A percentile compares a stretch with the other conserved stretches of the same genome.
phyloP scores from a whole-genome alignment of 2,797 vertebrate genomes.

The Bradypodion pumilum region DNA sequence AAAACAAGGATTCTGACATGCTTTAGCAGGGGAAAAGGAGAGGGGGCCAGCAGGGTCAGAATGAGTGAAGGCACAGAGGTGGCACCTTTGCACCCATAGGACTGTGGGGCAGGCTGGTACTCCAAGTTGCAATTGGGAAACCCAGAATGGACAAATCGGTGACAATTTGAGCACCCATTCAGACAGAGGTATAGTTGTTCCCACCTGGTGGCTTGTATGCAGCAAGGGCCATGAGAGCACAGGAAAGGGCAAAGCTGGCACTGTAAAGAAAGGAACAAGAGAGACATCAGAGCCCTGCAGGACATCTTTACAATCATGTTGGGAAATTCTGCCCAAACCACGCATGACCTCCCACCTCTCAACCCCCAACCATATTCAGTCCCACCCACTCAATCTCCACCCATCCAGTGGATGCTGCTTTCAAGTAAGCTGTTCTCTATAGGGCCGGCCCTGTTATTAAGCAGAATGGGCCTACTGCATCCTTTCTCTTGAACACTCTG shows the following conservation, averaged over 20 bases:
- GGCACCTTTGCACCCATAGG: background rate
- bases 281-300: conserved; percentile 1
- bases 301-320: background rate
- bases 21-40: background rate
- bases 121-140: background rate
- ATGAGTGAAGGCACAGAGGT: background rate
- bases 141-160: background rate
- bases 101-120: too few relatives aligned
- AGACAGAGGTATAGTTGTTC: background rate
- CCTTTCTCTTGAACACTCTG: background rate
- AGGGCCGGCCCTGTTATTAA: background rate
- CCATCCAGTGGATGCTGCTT: background rate
- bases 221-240: conserved; percentile 83
- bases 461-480: background rate
- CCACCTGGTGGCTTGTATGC: conserved; percentile 79
- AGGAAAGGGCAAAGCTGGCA: conserved; percentile 84
- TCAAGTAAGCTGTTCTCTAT: background rate
- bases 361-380: background rate
- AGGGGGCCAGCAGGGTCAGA: background rate
- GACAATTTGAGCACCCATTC: background rate
- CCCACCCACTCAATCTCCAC: background rate
- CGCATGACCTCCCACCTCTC: background rate
- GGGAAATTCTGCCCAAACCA: background rate
- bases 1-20: background rate
- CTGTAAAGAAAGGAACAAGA: conserved; percentile 66